These are phyloP conservation scores for Ellobium chinense DNA, from an alignment of 2,888 invertebrate species.

Conservation along the genomic window DNA sequence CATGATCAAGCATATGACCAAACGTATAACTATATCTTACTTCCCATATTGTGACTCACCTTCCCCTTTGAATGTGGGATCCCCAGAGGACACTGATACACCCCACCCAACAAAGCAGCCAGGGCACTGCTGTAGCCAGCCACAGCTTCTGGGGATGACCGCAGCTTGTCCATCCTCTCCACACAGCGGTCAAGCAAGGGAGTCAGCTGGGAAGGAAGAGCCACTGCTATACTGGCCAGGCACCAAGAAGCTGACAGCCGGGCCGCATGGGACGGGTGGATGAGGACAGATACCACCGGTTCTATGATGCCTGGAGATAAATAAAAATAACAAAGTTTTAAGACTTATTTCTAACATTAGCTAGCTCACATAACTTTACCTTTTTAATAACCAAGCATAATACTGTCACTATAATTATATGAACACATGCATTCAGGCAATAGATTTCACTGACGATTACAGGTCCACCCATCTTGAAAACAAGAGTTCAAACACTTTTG, in stretches of 20 bases:
- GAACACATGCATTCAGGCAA: no score
- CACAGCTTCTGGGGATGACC: constrained; percentile 87
- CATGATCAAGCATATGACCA: no score
- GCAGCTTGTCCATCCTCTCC: constrained; percentile 83
- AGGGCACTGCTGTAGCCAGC: constrained; percentile 93
- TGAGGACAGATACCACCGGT: constrained; percentile 89
- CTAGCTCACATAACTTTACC: no score
- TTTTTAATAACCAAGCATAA: no score
- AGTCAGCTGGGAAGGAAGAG: constrained; percentile 95
- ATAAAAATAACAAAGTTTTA: not conserved
- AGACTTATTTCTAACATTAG: no score
- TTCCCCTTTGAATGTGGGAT: constrained; percentile 98
- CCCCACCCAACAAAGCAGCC: constrained; percentile 92
- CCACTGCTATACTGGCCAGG: constrained; percentile 92
- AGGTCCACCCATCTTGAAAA: no score
- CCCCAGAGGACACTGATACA: constrained; percentile 85
- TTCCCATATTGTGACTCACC: no score
- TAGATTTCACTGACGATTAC: no score
- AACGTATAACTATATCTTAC: no score
- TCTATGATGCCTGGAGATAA: constrained; percentile 84
- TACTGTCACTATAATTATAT: no score
- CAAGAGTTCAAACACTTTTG: no score
- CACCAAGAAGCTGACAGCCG: constrained; percentile 97
- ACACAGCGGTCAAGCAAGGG: constrained; percentile 89
- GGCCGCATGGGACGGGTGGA: constrained; percentile 96